Evolutionary conservation across 2,888 invertebrate species (phyloP).

Genomic region (Agyllia agylla): DNA sequence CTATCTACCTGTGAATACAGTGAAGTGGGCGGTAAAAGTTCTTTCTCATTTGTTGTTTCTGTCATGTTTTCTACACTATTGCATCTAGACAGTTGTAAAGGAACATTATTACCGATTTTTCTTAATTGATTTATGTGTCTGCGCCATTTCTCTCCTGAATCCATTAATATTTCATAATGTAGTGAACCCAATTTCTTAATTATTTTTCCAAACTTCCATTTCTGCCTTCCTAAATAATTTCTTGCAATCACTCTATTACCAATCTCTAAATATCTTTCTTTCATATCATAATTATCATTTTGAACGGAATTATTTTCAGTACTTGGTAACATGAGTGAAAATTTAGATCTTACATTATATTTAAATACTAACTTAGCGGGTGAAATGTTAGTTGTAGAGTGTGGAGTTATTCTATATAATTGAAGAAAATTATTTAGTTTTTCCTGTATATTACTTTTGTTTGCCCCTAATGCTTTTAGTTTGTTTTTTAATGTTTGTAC

Average conservation of each 20-base stretch:
- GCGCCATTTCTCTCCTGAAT: background rate
- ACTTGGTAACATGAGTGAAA: too few relatives aligned
- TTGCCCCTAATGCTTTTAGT: too few relatives aligned
- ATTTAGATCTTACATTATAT: too few relatives aligned
- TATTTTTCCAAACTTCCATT: background rate
- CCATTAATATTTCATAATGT: background rate
- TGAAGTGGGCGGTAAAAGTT: background rate
- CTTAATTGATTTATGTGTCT: background rate
- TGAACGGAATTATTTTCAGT: too few relatives aligned
- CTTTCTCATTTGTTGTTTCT: background rate
- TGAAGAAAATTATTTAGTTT: too few relatives aligned
- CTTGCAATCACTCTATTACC: background rate
- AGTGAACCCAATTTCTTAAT: background rate
- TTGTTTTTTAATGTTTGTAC: too few relatives aligned
- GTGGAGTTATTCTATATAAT: too few relatives aligned
- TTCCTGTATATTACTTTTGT: too few relatives aligned
- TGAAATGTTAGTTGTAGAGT: too few relatives aligned
- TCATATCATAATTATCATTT: too few relatives aligned
- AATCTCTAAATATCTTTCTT: too few relatives aligned
- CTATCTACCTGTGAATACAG: background rate
- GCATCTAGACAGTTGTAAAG: background rate
- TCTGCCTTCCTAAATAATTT: background rate
- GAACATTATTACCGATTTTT: background rate
- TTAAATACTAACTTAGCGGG: too few relatives aligned
- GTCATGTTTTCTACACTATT: background rate